Evolutionary conservation across 2,888 invertebrate genomes (phyloP).

Genomic region (Hipparchia semele): DNA sequence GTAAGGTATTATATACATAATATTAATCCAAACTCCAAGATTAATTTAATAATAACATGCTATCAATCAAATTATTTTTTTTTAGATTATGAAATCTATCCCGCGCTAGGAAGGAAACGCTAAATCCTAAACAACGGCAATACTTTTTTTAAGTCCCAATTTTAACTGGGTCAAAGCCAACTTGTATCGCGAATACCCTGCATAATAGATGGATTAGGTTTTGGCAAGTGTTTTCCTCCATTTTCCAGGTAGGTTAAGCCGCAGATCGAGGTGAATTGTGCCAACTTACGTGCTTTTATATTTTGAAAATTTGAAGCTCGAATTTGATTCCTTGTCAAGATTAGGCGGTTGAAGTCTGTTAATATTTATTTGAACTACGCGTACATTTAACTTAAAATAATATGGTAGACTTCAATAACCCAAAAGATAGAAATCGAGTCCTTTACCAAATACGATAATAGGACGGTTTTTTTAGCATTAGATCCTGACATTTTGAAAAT

Average conservation of each 20-base stretch:
- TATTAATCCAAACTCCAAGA: too few species aligned
- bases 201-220: slow-evolving; percentile 42
- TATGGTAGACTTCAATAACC: too few species aligned
- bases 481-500: too few species aligned
- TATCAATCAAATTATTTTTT: too few species aligned
- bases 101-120: neutral
- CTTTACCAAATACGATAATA: too few species aligned
- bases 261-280: slow-evolving; percentile 31
- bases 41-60: too few species aligned
- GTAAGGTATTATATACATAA: too few species aligned
- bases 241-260: slow-evolving; percentile 38
- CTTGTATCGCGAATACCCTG: slow-evolving; percentile 30
- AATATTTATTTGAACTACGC: slow-evolving; percentile 13
- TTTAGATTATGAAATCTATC: neutral
- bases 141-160: slow-evolving; percentile 28
- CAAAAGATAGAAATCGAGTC: too few species aligned
- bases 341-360: neutral
- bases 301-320: slow-evolving; percentile 16
- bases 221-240: slow-evolving; percentile 40
- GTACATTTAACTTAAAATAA: neutral
- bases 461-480: too few species aligned
- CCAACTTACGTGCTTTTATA: slow-evolving; percentile 32
- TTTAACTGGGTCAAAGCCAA: slow-evolving; percentile 39
- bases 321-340: slow-evolving; percentile 36
- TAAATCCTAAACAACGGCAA: slow-evolving; percentile 15